phyloP scores from a whole-genome alignment of 2,888 invertebrate species.

The Dicyrtoma fusca region DNA sequence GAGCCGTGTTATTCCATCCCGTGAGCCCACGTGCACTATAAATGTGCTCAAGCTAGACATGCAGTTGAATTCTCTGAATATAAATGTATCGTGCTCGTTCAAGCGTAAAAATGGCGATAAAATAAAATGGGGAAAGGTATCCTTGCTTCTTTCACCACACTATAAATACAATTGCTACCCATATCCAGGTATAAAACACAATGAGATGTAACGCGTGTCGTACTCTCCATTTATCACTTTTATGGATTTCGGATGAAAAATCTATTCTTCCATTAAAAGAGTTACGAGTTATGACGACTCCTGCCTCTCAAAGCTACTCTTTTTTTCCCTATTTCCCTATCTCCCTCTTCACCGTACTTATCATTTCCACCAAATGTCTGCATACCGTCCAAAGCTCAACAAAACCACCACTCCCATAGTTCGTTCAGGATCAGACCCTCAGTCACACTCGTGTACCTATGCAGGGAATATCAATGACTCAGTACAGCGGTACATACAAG shows the following conservation, averaged over 20 bases:
- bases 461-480: no score
- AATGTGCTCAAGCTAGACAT: not conserved
- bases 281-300: slow-evolving; percentile 45
- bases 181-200: slow-evolving; percentile 40
- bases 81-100: slow-evolving; percentile 33
- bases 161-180: slow-evolving; percentile 23
- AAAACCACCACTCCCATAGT: not conserved
- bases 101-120: slow-evolving; percentile 38
- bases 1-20: not conserved
- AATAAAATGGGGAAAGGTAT: slow-evolving; percentile 36
- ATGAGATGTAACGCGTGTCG: slow-evolving; percentile 53
- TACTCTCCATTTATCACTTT: slow-evolving; percentile 53
- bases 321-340: slow-evolving; percentile 4
- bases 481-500: no score
- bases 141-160: slow-evolving; percentile 21
- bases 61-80: slow-evolving; percentile 31
- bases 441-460: no score
- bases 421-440: no score
- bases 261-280: slow-evolving; percentile 48
- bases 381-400: not conserved
- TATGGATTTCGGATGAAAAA: slow-evolving; percentile 55
- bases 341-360: not conserved
- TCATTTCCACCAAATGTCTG: not conserved
- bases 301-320: slow-evolving; percentile 7
- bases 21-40: slow-evolving; percentile 9